Conservation (phyloP, 2,797 vertebrate species). For the Tragopan temminckii region DNA sequence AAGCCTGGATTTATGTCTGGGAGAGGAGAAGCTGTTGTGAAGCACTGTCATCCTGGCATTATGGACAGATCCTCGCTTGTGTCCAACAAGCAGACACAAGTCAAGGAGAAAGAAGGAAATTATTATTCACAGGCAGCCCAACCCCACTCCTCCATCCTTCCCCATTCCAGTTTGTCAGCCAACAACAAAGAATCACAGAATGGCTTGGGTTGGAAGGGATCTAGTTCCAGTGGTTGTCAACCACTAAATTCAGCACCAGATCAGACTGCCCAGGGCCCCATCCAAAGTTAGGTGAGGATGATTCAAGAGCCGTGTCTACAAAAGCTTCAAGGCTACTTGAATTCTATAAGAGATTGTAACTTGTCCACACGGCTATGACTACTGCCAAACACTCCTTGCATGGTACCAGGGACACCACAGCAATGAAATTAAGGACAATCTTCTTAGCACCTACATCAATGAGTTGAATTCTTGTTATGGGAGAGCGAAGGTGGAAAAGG, state of each 20-base stretch:
- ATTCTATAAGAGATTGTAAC: neutral
- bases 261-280: no score
- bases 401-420: neutral
- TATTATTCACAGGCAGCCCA: neutral
- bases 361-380: neutral
- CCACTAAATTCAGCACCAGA: no score
- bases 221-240: no score
- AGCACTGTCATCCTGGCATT: slow-evolving; percentile 8
- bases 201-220: no score
- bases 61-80: neutral
- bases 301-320: neutral
- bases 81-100: neutral
- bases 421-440: neutral
- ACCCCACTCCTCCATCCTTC: neutral
- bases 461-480: neutral
- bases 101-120: neutral
- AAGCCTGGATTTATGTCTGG: slow-evolving; percentile 30
- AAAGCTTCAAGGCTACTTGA: neutral
- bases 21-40: slow-evolving; percentile 16
- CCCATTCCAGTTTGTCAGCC: neutral
- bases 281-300: neutral
- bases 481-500: neutral
- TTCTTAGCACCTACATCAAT: neutral
- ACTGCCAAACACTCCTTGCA: neutral
- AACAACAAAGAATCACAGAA: neutral